Evolutionary conservation across 2,113 vertebrate genomes (phyloP).

Genomic region (Malurus melanocephalus): DNA sequence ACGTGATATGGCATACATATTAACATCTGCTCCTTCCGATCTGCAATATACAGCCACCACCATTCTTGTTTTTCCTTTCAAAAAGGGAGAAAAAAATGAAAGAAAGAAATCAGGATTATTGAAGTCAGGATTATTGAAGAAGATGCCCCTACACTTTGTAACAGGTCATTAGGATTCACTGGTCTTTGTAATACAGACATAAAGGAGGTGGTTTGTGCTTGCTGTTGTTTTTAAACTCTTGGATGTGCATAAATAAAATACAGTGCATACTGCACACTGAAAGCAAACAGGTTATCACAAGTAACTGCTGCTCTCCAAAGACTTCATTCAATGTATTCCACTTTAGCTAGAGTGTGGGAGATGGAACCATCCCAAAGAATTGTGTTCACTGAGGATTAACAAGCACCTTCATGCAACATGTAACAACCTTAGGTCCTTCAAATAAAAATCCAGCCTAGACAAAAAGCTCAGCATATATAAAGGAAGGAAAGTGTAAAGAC

Average conservation of each 20-base stretch:
- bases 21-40: conserved; percentile 91
- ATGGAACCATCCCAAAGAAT: neutral
- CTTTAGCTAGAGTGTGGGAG: neutral
- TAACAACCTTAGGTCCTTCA: neutral
- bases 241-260: neutral
- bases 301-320: neutral
- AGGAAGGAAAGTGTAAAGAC: neutral
- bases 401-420: neutral
- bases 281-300: neutral
- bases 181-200: neutral
- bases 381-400: neutral
- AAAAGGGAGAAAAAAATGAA: neutral
- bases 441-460: neutral
- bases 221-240: neutral
- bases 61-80: conserved; percentile 95
- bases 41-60: conserved; percentile 99
- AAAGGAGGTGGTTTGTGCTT: neutral
- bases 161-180: neutral
- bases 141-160: neutral
- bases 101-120: neutral
- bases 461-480: neutral
- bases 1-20: conserved; percentile 97
- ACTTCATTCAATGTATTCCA: neutral
- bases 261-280: neutral
- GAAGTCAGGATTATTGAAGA: neutral